Evolutionary conservation across 35 echinoderm and acorn worm genomes (phyloP).

Genomic region (Anneissia japonica): DNA sequence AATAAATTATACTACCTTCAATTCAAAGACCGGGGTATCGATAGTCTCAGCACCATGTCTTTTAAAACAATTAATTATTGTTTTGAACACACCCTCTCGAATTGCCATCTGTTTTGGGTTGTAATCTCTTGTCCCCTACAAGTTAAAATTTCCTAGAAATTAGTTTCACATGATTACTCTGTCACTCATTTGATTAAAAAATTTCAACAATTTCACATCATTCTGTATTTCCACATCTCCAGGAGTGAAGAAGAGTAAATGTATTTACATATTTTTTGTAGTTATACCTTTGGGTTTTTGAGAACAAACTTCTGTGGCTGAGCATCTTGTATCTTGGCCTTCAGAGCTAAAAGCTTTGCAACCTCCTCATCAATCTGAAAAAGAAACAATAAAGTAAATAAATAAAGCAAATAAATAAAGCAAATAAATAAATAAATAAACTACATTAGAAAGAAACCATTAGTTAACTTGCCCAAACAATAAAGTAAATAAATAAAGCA

Average conservation of each 20-base stretch:
- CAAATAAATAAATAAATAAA: not conserved
- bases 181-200: not conserved
- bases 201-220: not conserved
- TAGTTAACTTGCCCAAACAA: not conserved
- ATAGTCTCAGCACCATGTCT: conserved; percentile 92
- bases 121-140: conserved; percentile 93
- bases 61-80: conserved; percentile 77
- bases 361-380: conserved; percentile 74
- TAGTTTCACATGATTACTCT: not conserved
- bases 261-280: not conserved
- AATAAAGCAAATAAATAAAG: not conserved
- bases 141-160: not conserved
- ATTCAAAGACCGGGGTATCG: conserved; percentile 95
- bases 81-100: conserved; percentile 84
- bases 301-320: conserved; percentile 69
- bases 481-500: not conserved
- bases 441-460: not conserved
- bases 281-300: conserved; percentile 80
- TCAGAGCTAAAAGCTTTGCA: conserved; percentile 70
- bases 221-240: not conserved
- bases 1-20: conserved; percentile 42
- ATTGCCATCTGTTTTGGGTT: conserved; percentile 95
- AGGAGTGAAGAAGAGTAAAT: not conserved
- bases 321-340: conserved; percentile 80
- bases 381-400: not conserved